These are phyloP conservation scores for Tanypteryx hageni DNA, from an alignment of 2,888 invertebrate genomes.

Conservation along the genomic window DNA sequence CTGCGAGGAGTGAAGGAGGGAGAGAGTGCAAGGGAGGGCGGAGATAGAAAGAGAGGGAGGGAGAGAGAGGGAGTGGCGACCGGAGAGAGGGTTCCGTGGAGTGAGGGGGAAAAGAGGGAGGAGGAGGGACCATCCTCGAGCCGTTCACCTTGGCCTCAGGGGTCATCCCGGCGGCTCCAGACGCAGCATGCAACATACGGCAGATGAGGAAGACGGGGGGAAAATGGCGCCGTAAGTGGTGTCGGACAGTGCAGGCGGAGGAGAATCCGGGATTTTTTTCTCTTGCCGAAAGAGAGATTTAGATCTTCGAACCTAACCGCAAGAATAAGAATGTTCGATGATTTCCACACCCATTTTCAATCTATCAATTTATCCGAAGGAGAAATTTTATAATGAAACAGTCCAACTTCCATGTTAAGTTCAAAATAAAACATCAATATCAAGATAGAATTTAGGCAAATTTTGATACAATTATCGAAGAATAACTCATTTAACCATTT, in stretches of 20 bases:
- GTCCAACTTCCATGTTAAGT: neutral
- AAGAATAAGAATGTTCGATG: neutral
- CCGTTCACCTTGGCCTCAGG: slow-evolving; percentile 63
- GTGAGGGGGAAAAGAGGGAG: neutral
- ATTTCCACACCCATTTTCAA: neutral
- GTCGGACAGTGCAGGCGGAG: neutral
- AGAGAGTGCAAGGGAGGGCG: slow-evolving; percentile 36
- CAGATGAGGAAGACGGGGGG: slow-evolving; percentile 21
- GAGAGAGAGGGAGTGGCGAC: neutral
- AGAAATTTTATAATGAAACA: neutral
- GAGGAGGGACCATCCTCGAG: slow-evolving; percentile 44
- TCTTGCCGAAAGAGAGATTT: neutral
- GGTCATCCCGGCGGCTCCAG: slow-evolving; percentile 54
- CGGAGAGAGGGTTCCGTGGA: neutral
- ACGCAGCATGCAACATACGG: slow-evolving; percentile 59
- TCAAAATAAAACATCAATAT: no score
- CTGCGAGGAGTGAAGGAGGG: neutral
- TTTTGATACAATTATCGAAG: no score
- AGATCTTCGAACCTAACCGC: neutral
- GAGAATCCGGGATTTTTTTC: neutral
- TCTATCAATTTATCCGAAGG: neutral
- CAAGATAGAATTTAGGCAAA: no score
- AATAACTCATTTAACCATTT: no score
- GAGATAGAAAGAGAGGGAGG: no score
- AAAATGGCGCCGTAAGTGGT: neutral